Conservation (phyloP, 2,113 vertebrate species). For the Scortum barcoo region DNA sequence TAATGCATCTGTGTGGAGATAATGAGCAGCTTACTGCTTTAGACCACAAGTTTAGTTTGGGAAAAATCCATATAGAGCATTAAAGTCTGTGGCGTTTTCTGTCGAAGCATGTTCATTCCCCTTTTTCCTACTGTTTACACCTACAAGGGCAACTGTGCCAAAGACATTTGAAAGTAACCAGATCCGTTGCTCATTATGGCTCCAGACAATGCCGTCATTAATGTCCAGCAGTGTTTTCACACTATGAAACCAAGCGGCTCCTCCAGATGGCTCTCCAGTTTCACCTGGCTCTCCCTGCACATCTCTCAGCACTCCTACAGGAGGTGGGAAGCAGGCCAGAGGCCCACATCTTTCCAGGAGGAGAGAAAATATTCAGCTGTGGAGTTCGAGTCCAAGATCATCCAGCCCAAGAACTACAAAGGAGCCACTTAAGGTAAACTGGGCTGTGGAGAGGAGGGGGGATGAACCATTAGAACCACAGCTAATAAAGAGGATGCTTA, state of each 20-base stretch:
- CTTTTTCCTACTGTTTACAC: slow-evolving; percentile 29
- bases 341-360: slow-evolving; percentile 29
- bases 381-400: slow-evolving; percentile 10
- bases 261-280: slow-evolving; percentile 72
- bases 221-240: slow-evolving; percentile 52
- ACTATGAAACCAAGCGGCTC: slow-evolving; percentile 51
- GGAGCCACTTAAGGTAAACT: slow-evolving; percentile 23
- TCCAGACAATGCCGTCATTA: slow-evolving; percentile 56
- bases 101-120: not conserved
- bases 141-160: slow-evolving; percentile 34
- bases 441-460: not conserved
- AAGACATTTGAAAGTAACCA: slow-evolving; percentile 20
- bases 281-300: slow-evolving; percentile 61
- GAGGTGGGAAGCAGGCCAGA: slow-evolving; percentile 53
- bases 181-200: slow-evolving; percentile 26
- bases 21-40: slow-evolving; percentile 34
- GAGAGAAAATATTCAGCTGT: slow-evolving; percentile 30
- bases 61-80: slow-evolving; percentile 25
- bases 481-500: slow-evolving; percentile 26
- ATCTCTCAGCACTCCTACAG: slow-evolving; percentile 45
- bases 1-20: slow-evolving; percentile 33
- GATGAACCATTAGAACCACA: slow-evolving; percentile 7
- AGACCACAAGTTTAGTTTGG: slow-evolving; percentile 13
- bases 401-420: slow-evolving; percentile 18
- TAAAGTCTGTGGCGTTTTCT: slow-evolving; percentile 10